A percentile compares a stretch with the other conserved stretches of the same genome.
These are phyloP conservation scores for Chironomus tepperi DNA, from an alignment of 1,140 invertebrate genomes.

Conservation along the genomic window DNA sequence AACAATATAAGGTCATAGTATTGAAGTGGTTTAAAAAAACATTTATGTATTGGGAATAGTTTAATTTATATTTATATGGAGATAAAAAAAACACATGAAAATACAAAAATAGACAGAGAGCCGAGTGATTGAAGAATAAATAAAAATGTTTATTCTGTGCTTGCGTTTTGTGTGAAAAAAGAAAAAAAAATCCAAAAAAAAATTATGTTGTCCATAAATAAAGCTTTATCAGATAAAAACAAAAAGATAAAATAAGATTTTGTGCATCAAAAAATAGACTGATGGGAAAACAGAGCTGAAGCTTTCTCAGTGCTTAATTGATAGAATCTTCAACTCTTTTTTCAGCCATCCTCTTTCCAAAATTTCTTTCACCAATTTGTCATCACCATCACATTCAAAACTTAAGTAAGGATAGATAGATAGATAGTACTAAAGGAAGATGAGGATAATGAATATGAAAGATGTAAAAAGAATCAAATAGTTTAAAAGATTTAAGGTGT, in stretches of 20 bases:
- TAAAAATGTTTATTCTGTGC: not conserved
- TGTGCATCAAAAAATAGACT: not conserved
- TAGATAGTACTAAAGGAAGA: not conserved
- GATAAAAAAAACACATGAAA: not conserved
- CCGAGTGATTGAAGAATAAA: not conserved
- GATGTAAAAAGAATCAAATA: not conserved
- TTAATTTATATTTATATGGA: too few species aligned
- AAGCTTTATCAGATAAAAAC: not conserved
- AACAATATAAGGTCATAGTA: too few species aligned
- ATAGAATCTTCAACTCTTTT: too few species aligned
- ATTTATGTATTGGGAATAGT: too few species aligned
- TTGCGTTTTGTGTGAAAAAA: not conserved
- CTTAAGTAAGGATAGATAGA: not conserved
- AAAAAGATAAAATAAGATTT: not conserved
- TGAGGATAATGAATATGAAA: not conserved
- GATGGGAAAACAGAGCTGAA: too few species aligned
- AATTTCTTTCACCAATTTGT: not conserved
- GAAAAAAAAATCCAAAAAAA: not conserved
- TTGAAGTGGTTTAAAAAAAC: too few species aligned
- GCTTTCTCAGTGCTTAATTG: too few species aligned
- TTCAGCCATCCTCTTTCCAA: too few species aligned
- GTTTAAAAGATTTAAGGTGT: too few species aligned
- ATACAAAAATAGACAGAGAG: not conserved
- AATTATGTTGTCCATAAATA: not conserved
- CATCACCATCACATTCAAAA: not conserved